phyloP scores from a whole-genome alignment of 2,888 invertebrate genomes.

The Cephus spinipes region DNA sequence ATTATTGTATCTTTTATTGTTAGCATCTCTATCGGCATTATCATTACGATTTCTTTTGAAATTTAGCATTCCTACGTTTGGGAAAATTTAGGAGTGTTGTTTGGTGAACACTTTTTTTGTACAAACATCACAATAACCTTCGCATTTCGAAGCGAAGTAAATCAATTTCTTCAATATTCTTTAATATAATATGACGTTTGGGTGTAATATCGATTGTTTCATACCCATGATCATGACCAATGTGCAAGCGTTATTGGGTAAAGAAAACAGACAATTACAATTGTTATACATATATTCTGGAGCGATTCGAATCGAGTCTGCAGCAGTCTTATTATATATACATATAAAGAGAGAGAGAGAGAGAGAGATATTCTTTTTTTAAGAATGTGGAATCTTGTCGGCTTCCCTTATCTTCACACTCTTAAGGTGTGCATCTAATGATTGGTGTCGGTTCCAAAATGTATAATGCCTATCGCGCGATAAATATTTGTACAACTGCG shows the following conservation, averaged over 20 bases:
- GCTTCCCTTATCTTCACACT: not conserved
- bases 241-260: not conserved
- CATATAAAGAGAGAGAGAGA: too few species aligned
- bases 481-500: constrained; percentile 25
- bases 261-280: not conserved
- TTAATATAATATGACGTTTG: not conserved
- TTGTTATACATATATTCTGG: not conserved
- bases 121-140: not conserved
- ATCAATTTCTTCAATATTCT: not conserved
- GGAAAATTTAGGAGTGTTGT: not conserved
- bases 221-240: not conserved
- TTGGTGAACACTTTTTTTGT: not conserved
- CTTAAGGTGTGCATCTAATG: constrained; percentile 6
- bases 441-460: constrained; percentile 14
- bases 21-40: not conserved
- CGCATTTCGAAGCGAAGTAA: not conserved
- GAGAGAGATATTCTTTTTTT: not conserved
- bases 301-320: not conserved
- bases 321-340: not conserved
- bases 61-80: not conserved
- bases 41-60: not conserved
- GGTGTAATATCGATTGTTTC: not conserved
- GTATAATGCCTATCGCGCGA: constrained; percentile 2
- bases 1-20: not conserved
- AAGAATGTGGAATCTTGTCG: not conserved